phyloP scores from a whole-genome alignment of 2,888 invertebrate genomes.

The Hirtodrosophila duncani region DNA sequence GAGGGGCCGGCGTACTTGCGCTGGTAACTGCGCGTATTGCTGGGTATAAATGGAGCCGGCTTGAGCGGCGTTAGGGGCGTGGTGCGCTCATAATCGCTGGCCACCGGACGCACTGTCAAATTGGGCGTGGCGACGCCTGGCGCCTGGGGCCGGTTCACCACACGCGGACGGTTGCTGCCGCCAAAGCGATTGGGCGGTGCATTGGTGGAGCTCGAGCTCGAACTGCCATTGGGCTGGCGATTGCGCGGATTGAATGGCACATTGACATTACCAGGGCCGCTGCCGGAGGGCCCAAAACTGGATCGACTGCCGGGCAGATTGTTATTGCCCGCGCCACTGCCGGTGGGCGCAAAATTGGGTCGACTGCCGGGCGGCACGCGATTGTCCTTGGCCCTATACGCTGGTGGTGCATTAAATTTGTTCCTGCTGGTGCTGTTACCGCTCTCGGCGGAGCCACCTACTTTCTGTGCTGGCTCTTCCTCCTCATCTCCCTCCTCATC shows the following conservation, averaged over 20 bases:
- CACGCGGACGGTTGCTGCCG: constrained; percentile 59
- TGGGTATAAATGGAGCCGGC: constrained; percentile 74
- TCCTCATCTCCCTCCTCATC: constrained; percentile 22
- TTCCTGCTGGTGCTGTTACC: constrained; percentile 22
- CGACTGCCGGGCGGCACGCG: constrained; percentile 51
- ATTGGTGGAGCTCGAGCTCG: constrained; percentile 3
- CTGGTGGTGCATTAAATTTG: constrained; percentile 26
- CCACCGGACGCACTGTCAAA: constrained; percentile 73
- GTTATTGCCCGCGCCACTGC: constrained; percentile 52
- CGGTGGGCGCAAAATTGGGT: constrained; percentile 41
- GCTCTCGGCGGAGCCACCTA: constrained; percentile 8
- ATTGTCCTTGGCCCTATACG: constrained; percentile 45
- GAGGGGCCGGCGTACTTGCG: constrained; percentile 74
- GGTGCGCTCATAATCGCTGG: constrained; percentile 68
- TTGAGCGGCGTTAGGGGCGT: constrained; percentile 66
- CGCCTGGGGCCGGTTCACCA: constrained; percentile 74
- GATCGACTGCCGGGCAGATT: constrained; percentile 49
- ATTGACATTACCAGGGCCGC: constrained; percentile 28
- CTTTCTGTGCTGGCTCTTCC: background rate
- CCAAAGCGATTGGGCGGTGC: constrained; percentile 39
- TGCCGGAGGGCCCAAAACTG: constrained; percentile 25
- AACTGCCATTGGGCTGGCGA: constrained; percentile 16
- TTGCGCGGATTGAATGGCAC: constrained; percentile 54
- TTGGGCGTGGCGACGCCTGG: constrained; percentile 60
- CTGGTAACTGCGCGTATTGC: constrained; percentile 76